Evolutionary conservation across 2,113 vertebrate species (phyloP).

Genomic region (Rhombomys opimus): DNA sequence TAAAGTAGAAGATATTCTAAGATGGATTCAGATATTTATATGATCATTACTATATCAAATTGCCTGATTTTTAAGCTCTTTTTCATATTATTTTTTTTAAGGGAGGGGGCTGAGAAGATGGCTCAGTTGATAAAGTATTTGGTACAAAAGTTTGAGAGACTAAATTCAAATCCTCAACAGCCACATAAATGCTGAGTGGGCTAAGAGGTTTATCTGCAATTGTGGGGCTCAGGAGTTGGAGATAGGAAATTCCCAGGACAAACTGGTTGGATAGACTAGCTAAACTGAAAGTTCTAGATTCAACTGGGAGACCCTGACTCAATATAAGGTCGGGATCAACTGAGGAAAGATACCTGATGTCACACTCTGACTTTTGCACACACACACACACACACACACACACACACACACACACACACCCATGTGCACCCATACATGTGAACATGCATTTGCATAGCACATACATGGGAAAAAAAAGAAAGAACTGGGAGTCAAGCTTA

Average conservation of each 20-base stretch:
- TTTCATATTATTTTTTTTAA: not conserved
- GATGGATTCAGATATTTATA: not conserved
- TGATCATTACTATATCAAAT: not conserved
- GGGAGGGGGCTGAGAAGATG: not conserved
- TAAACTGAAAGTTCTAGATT: not conserved
- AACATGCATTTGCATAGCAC: not conserved
- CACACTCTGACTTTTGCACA: not conserved
- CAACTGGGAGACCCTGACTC: not conserved
- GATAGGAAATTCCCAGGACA: not conserved
- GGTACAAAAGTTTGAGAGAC: not conserved
- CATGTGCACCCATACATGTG: no score
- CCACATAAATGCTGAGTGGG: not conserved
- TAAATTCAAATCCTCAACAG: not conserved
- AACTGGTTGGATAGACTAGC: not conserved
- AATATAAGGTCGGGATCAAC: not conserved
- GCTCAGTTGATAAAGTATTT: not conserved
- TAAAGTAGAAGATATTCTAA: slow-evolving; percentile 7
- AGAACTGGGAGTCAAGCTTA: not conserved
- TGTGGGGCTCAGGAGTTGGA: no score
- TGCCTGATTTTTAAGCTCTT: not conserved
- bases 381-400: not conserved
- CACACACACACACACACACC: not conserved
- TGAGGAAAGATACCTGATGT: not conserved
- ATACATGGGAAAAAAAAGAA: not conserved
- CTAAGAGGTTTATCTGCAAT: not conserved